Percentiles rank a stretch among this genome's conserved stretches.
Evolutionary conservation across 2,797 vertebrate species (phyloP).

Genomic region (Dipus sagitta): DNA sequence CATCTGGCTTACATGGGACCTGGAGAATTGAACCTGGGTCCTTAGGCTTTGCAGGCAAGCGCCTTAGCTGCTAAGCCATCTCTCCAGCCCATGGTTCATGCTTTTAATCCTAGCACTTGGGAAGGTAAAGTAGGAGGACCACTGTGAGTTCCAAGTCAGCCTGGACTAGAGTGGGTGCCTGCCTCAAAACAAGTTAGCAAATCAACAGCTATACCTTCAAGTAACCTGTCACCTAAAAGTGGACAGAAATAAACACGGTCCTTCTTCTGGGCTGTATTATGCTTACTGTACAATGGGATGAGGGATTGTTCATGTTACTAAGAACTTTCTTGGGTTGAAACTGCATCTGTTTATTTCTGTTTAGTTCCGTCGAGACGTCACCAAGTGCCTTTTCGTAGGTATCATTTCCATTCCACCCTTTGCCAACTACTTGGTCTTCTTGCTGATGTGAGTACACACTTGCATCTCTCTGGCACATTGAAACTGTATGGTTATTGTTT

Average conservation of each 20-base stretch:
- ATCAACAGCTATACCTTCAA: background rate
- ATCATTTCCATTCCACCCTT: conserved; percentile 95
- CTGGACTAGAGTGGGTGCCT: too few relatives aligned
- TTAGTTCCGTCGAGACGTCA: conserved; percentile 94
- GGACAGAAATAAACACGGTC: conserved; percentile 1
- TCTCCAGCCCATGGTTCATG: too few relatives aligned
- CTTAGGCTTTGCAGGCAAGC: too few relatives aligned
- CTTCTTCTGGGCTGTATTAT: background rate
- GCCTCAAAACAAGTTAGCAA: background rate
- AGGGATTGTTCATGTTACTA: conserved; percentile 20
- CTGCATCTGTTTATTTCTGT: conserved; percentile 67
- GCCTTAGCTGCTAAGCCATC: too few relatives aligned
- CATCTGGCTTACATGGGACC: too few relatives aligned
- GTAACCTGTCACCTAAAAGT: background rate
- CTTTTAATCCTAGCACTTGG: too few relatives aligned
- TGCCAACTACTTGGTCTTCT: conserved; percentile 96
- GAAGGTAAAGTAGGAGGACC: too few relatives aligned
- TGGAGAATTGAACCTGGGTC: too few relatives aligned
- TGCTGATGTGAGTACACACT: conserved; percentile 94
- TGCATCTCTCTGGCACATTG: background rate
- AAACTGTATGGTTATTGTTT: background rate
- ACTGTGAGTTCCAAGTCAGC: too few relatives aligned
- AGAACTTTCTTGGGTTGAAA: conserved; percentile 66
- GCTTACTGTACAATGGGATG: conserved; percentile 12
- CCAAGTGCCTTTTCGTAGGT: conserved; percentile 93